phyloP scores from a whole-genome alignment of 2,113 vertebrate genomes.

The Hypanus sabinus region DNA sequence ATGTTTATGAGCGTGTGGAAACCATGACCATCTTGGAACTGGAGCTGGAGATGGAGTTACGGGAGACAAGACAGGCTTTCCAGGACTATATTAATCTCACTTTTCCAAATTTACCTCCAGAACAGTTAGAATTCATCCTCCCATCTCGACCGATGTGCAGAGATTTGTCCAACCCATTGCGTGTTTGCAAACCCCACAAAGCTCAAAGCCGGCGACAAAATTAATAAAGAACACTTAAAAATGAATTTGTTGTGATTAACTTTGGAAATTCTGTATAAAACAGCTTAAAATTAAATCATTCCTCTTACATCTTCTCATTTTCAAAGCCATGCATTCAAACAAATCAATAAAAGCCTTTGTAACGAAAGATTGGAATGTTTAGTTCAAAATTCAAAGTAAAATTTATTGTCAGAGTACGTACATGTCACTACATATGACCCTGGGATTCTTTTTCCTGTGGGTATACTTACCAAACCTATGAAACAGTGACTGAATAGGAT shows the following conservation, averaged over 20 bases:
- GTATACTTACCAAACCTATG: no score
- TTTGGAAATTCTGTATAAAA: background rate
- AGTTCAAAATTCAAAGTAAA: no score
- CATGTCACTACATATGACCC: no score
- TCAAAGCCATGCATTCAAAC: background rate
- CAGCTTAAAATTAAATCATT: background rate
- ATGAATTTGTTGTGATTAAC: background rate
- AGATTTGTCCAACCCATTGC: background rate
- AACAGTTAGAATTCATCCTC: conserved; percentile 58
- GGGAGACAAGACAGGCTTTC: conserved; percentile 54
- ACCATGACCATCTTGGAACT: conserved; percentile 54
- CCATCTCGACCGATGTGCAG: conserved; percentile 42
- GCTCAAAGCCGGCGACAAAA: background rate
- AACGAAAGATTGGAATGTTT: background rate
- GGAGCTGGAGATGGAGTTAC: conserved; percentile 53
- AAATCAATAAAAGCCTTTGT: background rate
- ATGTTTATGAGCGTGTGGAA: conserved; percentile 43
- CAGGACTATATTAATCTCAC: conserved; percentile 56
- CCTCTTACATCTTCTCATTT: background rate
- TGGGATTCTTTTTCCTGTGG: no score
- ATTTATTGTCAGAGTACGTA: no score
- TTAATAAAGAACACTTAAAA: background rate
- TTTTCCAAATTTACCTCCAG: conserved; percentile 52
- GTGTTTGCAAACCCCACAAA: background rate
- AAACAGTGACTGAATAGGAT: no score